These are phyloP conservation scores for Leucoma salicis DNA, from an alignment of 2,888 invertebrate genomes.

Conservation along the genomic window DNA sequence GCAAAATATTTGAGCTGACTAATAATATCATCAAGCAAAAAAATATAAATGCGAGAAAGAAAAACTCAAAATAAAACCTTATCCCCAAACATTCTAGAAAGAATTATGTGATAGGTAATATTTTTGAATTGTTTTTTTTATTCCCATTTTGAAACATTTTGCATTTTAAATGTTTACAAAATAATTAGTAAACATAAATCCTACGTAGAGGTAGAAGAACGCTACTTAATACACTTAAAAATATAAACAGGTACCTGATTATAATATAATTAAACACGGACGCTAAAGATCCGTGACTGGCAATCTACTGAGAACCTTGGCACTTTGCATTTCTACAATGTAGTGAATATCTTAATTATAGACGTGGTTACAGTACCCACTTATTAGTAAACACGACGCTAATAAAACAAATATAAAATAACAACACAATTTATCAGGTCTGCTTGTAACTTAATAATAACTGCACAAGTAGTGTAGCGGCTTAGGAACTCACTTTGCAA, in stretches of 20 bases:
- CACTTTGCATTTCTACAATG: conserved; percentile 1
- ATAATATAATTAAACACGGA: conserved; percentile 2
- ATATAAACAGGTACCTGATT: conserved; percentile 4
- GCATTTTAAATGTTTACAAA: not conserved
- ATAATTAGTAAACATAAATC: not conserved
- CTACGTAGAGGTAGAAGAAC: not conserved
- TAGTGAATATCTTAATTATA: conserved; percentile 6
- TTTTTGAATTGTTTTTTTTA: too few species aligned
- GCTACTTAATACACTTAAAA: not conserved
- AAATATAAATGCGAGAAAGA: too few species aligned
- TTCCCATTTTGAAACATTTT: too few species aligned
- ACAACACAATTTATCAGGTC: not conserved
- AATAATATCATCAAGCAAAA: too few species aligned
- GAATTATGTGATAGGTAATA: too few species aligned
- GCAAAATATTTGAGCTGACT: too few species aligned
- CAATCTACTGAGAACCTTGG: conserved; percentile 1
- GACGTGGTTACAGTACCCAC: not conserved
- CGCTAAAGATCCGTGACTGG: conserved; percentile 2
- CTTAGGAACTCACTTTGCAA: too few species aligned
- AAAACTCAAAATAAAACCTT: too few species aligned
- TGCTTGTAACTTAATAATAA: not conserved
- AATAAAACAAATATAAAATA: conserved; percentile 3
- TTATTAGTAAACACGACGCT: not conserved
- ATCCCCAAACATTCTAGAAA: too few species aligned
- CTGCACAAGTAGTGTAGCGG: too few species aligned